Evolutionary conservation across 2,113 vertebrate genomes (phyloP).

Genomic region (Gila orcuttii): DNA sequence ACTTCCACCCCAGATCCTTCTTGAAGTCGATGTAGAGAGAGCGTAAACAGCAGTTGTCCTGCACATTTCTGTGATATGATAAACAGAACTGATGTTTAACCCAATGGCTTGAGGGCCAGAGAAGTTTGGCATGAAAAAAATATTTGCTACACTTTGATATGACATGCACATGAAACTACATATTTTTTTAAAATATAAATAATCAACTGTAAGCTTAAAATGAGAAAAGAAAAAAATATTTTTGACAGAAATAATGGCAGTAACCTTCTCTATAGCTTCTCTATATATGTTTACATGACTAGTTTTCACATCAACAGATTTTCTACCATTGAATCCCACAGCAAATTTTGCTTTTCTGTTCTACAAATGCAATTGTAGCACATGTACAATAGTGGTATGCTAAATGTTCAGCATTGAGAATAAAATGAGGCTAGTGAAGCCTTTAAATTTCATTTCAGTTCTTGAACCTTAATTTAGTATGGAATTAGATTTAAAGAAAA

Average conservation of each 20-base stretch:
- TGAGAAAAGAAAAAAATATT: background rate
- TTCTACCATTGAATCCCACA: background rate
- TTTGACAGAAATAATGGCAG: background rate
- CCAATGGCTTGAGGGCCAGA: background rate
- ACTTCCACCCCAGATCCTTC: conserved; percentile 79
- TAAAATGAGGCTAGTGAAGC: background rate
- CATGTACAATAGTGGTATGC: background rate
- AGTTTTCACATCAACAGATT: background rate
- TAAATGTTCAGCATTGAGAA: background rate
- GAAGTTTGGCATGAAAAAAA: background rate
- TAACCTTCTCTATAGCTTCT: background rate
- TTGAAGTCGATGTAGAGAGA: conserved; percentile 81
- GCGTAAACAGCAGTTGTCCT: conserved; percentile 80
- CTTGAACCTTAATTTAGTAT: background rate
- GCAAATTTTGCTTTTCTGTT: background rate
- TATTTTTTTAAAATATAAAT: background rate
- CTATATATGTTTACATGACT: background rate
- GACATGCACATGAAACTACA: background rate
- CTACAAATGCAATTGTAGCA: background rate
- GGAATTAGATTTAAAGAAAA: background rate
- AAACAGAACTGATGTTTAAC: background rate
- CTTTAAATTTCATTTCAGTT: background rate
- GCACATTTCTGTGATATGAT: conserved; percentile 69
- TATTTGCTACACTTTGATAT: background rate
- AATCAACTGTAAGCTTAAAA: background rate